A percentile compares a stretch with the other conserved stretches of the same genome.
Evolutionary conservation across 2,888 invertebrate genomes (phyloP).

Genomic region (Podabrus alpinus): DNA sequence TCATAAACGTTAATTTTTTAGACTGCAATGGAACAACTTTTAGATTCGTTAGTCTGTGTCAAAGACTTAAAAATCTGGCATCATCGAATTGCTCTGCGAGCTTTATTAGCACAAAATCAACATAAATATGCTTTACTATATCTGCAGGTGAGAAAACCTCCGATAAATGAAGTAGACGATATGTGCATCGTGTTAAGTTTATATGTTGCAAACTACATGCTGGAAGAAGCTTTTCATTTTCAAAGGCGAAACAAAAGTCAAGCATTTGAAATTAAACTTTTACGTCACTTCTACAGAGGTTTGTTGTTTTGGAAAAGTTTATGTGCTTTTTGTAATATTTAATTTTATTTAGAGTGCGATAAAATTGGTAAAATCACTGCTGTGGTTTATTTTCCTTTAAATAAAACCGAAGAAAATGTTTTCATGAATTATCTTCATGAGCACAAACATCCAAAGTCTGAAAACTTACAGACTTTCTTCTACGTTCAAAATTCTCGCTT

Average conservation of each 20-base stretch:
- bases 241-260: slow-evolving; percentile 61
- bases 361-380: slow-evolving; percentile 62
- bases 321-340: background rate
- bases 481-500: slow-evolving; percentile 66
- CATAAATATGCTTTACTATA: slow-evolving; percentile 73
- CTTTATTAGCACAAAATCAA: slow-evolving; percentile 70
- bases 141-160: slow-evolving; percentile 56
- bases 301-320: background rate
- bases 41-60: slow-evolving; percentile 63
- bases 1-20: slow-evolving; percentile 45
- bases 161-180: slow-evolving; percentile 49
- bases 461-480: slow-evolving; percentile 72
- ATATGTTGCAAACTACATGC: slow-evolving; percentile 65
- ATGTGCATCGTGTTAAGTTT: slow-evolving; percentile 64
- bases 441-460: slow-evolving; percentile 58
- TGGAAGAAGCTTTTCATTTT: slow-evolving; percentile 69
- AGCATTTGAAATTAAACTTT: slow-evolving; percentile 56
- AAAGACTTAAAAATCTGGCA: slow-evolving; percentile 71
- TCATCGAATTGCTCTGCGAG: slow-evolving; percentile 69
- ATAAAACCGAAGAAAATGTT: slow-evolving; percentile 67
- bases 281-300: slow-evolving; percentile 69
- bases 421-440: slow-evolving; percentile 69
- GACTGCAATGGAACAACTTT: slow-evolving; percentile 68
- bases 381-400: slow-evolving; percentile 66
- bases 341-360: slow-evolving; percentile 57